Conservation (phyloP, 1,140 invertebrate species). For the Halesus radiatus region DNA sequence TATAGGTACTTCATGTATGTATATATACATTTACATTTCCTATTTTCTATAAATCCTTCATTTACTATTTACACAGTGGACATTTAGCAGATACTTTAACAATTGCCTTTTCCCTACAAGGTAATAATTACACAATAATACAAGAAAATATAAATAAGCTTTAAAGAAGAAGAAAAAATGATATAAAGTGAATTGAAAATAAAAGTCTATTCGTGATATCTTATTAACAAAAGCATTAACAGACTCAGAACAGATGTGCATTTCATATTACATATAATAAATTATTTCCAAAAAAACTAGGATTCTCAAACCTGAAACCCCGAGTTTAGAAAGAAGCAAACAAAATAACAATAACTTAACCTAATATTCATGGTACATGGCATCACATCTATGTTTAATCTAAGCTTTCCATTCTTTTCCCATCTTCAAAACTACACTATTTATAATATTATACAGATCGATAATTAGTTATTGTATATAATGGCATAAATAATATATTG, state of each 20-base stretch:
- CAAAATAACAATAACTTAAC: constrained; percentile 32
- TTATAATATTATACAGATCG: constrained; percentile 32
- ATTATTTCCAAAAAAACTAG: not conserved
- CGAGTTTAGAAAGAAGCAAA: not conserved
- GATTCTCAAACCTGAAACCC: not conserved
- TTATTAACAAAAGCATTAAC: constrained; percentile 43
- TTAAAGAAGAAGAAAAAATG: constrained; percentile 19
- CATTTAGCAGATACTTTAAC: constrained; percentile 5
- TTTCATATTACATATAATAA: constrained; percentile 27
- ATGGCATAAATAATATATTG: constrained; percentile 24
- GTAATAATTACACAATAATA: constrained; percentile 24
- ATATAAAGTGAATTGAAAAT: not conserved
- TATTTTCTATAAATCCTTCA: not conserved
- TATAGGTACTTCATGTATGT: constrained; percentile 35
- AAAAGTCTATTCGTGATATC: constrained; percentile 40
- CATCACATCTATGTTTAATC: constrained; percentile 38
- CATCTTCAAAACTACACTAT: constrained; percentile 11
- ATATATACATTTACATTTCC: constrained; percentile 20
- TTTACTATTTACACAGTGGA: constrained; percentile 29
- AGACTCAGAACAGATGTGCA: constrained; percentile 44
- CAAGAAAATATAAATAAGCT: constrained; percentile 21
- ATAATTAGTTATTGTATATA: constrained; percentile 32
- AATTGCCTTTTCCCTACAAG: constrained; percentile 22
- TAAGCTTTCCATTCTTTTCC: constrained; percentile 24
- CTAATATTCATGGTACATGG: constrained; percentile 49